Evolutionary conservation across 2,797 vertebrate genomes (phyloP).

Genomic region (Sphaeramia orbicularis): DNA sequence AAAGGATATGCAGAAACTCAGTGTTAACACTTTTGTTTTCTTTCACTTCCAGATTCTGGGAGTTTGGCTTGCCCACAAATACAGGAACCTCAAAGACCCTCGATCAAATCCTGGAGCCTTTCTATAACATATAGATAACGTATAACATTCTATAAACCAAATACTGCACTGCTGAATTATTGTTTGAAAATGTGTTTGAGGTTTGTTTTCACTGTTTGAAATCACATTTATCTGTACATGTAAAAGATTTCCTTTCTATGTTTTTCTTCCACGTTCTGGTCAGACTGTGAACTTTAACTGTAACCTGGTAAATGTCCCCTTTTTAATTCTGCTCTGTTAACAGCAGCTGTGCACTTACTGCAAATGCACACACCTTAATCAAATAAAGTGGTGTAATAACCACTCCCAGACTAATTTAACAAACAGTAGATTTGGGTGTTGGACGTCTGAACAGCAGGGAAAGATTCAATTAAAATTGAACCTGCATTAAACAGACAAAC

Average conservation of each 20-base stretch:
- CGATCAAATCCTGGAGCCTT: conserved; percentile 93
- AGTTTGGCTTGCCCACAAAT: conserved; percentile 94
- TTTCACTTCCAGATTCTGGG: conserved; percentile 92
- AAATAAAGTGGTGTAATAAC: conserved; percentile 41
- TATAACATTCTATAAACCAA: no score
- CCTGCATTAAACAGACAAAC: neutral
- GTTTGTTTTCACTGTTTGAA: neutral
- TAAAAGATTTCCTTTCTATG: neutral
- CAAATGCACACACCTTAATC: conserved; percentile 39
- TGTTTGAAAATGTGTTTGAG: neutral
- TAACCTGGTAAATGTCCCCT: neutral
- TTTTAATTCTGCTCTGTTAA: conserved; percentile 13
- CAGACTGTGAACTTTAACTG: neutral
- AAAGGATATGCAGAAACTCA: no score
- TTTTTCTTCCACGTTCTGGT: neutral
- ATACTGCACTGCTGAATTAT: conserved; percentile 1
- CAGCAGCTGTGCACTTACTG: conserved; percentile 11
- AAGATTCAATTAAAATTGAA: conserved; percentile 1
- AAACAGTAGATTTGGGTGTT: conserved; percentile 7
- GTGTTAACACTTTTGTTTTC: neutral
- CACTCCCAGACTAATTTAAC: conserved; percentile 9
- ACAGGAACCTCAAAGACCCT: conserved; percentile 94
- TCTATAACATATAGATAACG: no score
- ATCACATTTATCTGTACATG: neutral
- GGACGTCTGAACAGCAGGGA: conserved; percentile 2